phyloP scores from a whole-genome alignment of 1,140 invertebrate genomes.

The Drosophila cardini region DNA sequence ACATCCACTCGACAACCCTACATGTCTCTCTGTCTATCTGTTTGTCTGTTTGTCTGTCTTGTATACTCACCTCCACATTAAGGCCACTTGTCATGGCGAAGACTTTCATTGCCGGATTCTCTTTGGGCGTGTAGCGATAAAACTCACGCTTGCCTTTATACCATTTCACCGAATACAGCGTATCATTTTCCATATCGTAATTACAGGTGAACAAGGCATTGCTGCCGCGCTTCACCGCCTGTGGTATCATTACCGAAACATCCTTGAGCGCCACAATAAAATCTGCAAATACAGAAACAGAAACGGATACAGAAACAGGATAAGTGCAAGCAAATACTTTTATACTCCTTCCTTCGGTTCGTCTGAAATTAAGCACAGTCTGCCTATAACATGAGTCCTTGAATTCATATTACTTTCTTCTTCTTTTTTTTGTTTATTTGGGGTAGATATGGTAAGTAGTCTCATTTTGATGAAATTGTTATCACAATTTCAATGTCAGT shows the following conservation, averaged over 20 bases:
- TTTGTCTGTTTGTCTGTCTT: background rate
- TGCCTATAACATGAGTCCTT: background rate
- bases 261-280: slow-evolving; percentile 86
- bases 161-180: slow-evolving; percentile 94
- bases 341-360: slow-evolving; percentile 18
- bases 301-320: slow-evolving; percentile 37
- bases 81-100: slow-evolving; percentile 88
- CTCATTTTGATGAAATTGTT: too few relatives aligned
- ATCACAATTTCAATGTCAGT: too few relatives aligned
- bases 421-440: too few relatives aligned
- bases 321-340: slow-evolving; percentile 38
- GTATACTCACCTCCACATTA: slow-evolving; percentile 89
- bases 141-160: slow-evolving; percentile 89
- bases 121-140: slow-evolving; percentile 89
- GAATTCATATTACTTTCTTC: background rate
- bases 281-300: slow-evolving; percentile 72
- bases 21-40: background rate
- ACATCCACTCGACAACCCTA: slow-evolving; percentile 1
- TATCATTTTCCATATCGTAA: slow-evolving; percentile 91
- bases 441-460: too few relatives aligned
- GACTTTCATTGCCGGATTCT: slow-evolving; percentile 88
- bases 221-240: slow-evolving; percentile 89
- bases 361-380: slow-evolving; percentile 42
- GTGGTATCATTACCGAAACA: slow-evolving; percentile 89
- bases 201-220: slow-evolving; percentile 90